Percentiles rank a stretch among this genome's conserved stretches.
phyloP scores from a whole-genome alignment of 2,113 vertebrate species.

The Halichoeres trimaculatus region DNA sequence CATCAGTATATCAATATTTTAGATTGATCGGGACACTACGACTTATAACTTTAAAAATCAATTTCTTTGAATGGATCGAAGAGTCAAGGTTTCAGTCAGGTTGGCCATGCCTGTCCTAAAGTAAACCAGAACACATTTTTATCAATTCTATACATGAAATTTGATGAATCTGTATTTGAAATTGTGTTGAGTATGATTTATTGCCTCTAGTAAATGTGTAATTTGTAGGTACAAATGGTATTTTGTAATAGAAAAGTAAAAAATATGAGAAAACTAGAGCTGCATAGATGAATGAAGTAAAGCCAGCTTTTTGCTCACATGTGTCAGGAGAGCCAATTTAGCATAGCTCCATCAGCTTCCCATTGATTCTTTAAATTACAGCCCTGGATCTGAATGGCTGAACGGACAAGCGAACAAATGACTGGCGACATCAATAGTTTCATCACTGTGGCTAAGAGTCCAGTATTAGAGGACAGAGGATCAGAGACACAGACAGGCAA shows the following conservation, averaged over 20 bases:
- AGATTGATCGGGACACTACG: too few species aligned
- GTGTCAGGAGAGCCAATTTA: slow-evolving; percentile 41
- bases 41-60: too few species aligned
- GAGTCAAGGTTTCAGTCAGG: too few species aligned
- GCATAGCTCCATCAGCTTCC: slow-evolving; percentile 44
- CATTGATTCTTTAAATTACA: slow-evolving; percentile 73
- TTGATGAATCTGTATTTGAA: slow-evolving; percentile 40
- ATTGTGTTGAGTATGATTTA: slow-evolving; percentile 58
- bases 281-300: slow-evolving; percentile 34
- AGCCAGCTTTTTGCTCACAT: slow-evolving; percentile 9
- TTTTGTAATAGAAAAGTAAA: slow-evolving; percentile 47
- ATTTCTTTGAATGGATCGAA: too few species aligned
- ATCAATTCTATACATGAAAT: slow-evolving; percentile 11
- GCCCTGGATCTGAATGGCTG: slow-evolving; percentile 38
- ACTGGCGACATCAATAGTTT: slow-evolving; percentile 57
- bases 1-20: too few species aligned
- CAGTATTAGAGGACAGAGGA: slow-evolving; percentile 40
- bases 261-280: slow-evolving; percentile 9
- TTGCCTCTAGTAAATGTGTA: slow-evolving; percentile 63
- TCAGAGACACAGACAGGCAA: slow-evolving; percentile 40
- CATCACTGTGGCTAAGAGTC: slow-evolving; percentile 37
- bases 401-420: slow-evolving; percentile 60
- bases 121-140: slow-evolving; percentile 33
- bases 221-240: slow-evolving; percentile 69
- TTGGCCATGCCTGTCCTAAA: too few species aligned